A percentile compares a stretch with the other conserved stretches of the same genome.
phyloP scores from a whole-genome alignment of 2,797 vertebrate genomes.

The Neosilurus mollespiculum region DNA sequence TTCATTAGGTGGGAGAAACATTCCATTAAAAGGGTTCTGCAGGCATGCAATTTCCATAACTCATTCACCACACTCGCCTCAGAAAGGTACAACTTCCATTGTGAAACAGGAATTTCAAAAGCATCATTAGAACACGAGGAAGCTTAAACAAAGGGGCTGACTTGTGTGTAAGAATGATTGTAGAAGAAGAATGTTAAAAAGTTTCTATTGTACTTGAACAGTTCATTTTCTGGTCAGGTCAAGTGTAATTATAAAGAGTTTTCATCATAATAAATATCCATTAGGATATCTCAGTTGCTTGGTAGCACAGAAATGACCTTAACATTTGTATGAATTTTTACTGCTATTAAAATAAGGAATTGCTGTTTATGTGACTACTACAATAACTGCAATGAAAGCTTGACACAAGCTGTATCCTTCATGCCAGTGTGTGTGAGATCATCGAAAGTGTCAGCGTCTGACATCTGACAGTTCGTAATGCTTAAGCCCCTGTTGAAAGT shows the following conservation, averaged over 20 bases:
- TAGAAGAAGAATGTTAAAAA: constrained; percentile 9
- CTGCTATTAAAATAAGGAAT: neutral
- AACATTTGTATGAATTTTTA: neutral
- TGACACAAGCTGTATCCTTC: neutral
- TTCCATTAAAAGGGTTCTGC: constrained; percentile 71
- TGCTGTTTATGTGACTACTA: neutral
- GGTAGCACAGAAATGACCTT: constrained; percentile 8
- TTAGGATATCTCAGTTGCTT: neutral
- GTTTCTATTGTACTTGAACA: constrained; percentile 38
- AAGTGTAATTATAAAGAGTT: constrained; percentile 5
- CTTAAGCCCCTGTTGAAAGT: neutral
- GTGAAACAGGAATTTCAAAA: constrained; percentile 49
- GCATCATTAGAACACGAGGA: constrained; percentile 29
- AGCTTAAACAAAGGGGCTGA: constrained; percentile 28
- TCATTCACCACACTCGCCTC: constrained; percentile 59
- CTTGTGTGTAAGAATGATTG: constrained; percentile 15
- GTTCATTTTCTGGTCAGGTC: constrained; percentile 15
- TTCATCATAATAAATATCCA: constrained; percentile 14
- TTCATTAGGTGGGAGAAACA: constrained; percentile 76
- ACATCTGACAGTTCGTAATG: neutral
- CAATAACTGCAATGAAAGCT: neutral
- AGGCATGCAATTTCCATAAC: constrained; percentile 70
- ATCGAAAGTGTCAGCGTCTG: neutral
- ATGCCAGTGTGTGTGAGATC: no score
- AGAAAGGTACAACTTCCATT: constrained; percentile 57